Conservation (phyloP, 2,797 vertebrate genomes). For the Sebastes hopkinsi region DNA sequence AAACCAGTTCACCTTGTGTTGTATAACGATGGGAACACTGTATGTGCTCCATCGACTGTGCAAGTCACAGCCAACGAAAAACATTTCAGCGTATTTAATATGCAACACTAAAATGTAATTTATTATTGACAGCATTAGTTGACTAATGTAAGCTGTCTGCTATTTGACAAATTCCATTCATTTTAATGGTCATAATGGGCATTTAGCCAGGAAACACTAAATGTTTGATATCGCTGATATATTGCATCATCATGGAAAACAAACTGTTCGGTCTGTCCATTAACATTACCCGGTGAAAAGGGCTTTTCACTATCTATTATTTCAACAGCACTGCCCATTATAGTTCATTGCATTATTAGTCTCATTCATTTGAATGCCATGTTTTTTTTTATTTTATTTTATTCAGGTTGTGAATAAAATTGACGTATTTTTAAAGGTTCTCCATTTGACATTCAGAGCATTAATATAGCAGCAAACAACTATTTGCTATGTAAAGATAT, state of each 20-base stretch:
- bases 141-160: slow-evolving; percentile 14
- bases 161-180: slow-evolving; percentile 20
- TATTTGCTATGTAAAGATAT: not conserved
- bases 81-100: not conserved
- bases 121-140: slow-evolving; percentile 12
- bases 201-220: slow-evolving; percentile 15
- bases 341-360: not conserved
- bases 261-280: not conserved
- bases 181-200: slow-evolving; percentile 6
- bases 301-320: not conserved
- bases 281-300: not conserved
- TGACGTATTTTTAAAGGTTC: not conserved
- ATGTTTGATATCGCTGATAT: slow-evolving; percentile 11
- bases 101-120: slow-evolving; percentile 5
- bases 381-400: not conserved
- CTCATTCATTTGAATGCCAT: not conserved
- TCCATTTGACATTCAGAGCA: accelerated
- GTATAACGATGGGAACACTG: not conserved
- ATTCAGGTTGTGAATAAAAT: not conserved
- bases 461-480: not conserved
- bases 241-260: slow-evolving; percentile 4
- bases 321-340: not conserved
- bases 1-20: not conserved
- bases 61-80: not conserved
- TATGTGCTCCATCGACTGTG: not conserved